These are phyloP conservation scores for Zaprionus camerounensis DNA, from an alignment of 1,140 invertebrate genomes.

Conservation along the genomic window DNA sequence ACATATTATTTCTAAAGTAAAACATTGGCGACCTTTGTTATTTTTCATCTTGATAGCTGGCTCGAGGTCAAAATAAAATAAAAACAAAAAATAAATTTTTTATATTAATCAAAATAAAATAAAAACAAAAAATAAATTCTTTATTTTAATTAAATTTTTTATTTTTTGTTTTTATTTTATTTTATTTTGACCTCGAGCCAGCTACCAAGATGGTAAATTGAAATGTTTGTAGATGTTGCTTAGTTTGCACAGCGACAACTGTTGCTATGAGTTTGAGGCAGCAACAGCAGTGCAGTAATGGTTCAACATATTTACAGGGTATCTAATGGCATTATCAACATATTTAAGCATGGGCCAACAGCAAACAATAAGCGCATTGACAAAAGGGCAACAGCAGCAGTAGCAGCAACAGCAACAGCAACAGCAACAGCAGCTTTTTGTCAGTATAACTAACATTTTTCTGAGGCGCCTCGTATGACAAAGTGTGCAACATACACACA, in stretches of 20 bases:
- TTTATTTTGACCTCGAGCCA: no score
- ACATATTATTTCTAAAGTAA: neutral
- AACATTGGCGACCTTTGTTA: no score
- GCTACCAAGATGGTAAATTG: no score
- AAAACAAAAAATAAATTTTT: no score
- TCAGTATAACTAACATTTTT: constrained; percentile 77
- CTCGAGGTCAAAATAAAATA: no score
- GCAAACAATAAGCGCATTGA: constrained; percentile 33
- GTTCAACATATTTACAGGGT: neutral
- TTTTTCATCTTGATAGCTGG: no score
- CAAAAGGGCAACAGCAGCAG: constrained; percentile 28
- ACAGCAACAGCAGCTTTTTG: constrained; percentile 28
- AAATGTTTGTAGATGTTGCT: neutral
- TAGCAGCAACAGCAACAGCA: constrained; percentile 33
- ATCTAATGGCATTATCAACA: neutral
- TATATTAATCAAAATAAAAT: no score
- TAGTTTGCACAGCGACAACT: neutral
- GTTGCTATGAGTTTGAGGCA: neutral
- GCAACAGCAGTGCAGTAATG: neutral
- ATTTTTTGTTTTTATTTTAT: no score
- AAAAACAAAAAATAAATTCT: no score
- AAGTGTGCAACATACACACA: constrained; percentile 62
- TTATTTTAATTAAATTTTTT: no score
- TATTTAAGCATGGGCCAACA: constrained; percentile 20
- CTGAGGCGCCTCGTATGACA: constrained; percentile 79